A percentile compares a stretch with the other conserved stretches of the same genome.
Evolutionary conservation across 2,888 invertebrate genomes (phyloP).

Genomic region (Anthrax anthrax): DNA sequence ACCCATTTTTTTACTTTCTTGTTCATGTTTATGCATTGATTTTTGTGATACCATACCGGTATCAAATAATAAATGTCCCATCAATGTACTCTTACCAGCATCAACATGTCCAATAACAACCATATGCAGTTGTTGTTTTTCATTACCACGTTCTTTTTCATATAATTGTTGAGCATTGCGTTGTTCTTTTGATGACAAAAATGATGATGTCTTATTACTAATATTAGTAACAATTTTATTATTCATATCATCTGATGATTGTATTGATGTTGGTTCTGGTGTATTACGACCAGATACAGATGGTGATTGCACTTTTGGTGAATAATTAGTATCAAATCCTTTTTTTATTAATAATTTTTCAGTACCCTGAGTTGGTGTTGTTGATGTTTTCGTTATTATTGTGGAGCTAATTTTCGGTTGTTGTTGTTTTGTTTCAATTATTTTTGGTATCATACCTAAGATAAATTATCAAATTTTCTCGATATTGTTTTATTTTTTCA

Average conservation of each 20-base stretch:
- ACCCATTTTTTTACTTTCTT: conserved; percentile 91
- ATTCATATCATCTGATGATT: conserved; percentile 17
- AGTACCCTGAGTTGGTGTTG: background rate
- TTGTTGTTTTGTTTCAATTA: background rate
- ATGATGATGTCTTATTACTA: background rate
- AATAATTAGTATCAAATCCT: conserved; percentile 26
- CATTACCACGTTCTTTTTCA: conserved; percentile 57
- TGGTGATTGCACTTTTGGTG: conserved; percentile 57
- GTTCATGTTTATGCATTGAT: conserved; percentile 91
- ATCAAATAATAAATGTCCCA: conserved; percentile 84
- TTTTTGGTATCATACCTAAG: background rate
- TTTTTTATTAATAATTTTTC: conserved; percentile 7
- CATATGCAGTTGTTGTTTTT: conserved; percentile 78
- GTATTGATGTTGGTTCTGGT: conserved; percentile 37
- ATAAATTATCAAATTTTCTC: no score
- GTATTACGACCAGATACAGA: conserved; percentile 43
- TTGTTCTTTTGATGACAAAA: conserved; percentile 29
- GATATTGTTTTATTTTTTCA: conserved; percentile 13
- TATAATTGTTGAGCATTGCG: conserved; percentile 42
- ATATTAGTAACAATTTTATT: background rate
- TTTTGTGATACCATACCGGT: conserved; percentile 77
- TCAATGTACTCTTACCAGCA: conserved; percentile 42
- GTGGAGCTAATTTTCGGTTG: no score
- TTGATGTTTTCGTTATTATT: no score
- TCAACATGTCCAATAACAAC: conserved; percentile 92